Base-by-base conservation (phyloP, 2,797 vertebrate genomes). In the Distichodus sexfasciatus region DNA sequence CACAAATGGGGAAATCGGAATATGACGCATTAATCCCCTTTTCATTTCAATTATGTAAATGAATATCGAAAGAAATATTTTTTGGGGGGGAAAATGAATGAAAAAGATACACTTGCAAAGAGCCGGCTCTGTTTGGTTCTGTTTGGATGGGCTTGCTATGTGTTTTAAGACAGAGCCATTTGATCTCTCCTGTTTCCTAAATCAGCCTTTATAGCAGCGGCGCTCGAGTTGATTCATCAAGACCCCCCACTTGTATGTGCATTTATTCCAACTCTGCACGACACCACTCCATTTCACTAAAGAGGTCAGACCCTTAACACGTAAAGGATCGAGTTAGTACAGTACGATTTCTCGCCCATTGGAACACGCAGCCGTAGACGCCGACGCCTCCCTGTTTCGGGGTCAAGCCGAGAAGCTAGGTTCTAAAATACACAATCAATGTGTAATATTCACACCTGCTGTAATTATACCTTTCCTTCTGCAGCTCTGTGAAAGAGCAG, bases 401-500 rank as follows among this genome's bases (percentile, higher is more conserved):
- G 47, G 15, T 14, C 17, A 2, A 26, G 23, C 7, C 10, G 48
- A 33, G 50, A 53, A 51, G 1, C 7, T 12, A 24, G 19, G 11
- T 6, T 29, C 4, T 51, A 29, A 14, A 51, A 51, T 29, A 38
- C 38, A 38, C 38, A 65, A 31, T 33, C 8, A 46, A 8, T n/a
- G 7, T 63, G 51, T 50, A 26, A 24, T 38, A 43, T 51, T 40
- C 33, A 3, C 33, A 46, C 40, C 29, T 3, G 15, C 55, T 23
- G 48, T 31, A 59, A 44, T 69, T 57, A 48, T 26, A 50, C 7
- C 0, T 11, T 36, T 69, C 11, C 10, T 43, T 50, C 48, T 44
- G 19, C 2, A 23, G 43, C 23, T 47, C 21, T 74, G n/a, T 28
- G 19, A 33, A 58, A 74, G 14, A 38, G 43, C 43, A 63, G 21